Evolutionary conservation across 2,888 invertebrate species (phyloP).

Genomic region (Pachycephus smyrnensis): DNA sequence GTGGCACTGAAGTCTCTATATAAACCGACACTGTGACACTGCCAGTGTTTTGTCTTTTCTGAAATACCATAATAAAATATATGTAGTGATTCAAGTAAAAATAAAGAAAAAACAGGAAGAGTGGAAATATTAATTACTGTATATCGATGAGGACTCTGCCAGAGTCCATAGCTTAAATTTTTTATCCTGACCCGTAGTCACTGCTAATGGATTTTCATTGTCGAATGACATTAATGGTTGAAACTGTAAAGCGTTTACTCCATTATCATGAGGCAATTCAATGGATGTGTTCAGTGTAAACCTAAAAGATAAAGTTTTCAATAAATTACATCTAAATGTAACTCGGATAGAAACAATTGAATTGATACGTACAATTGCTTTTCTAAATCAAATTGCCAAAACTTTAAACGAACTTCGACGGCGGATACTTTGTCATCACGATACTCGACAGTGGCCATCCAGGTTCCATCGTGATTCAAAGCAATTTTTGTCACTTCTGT

Average conservation of each 20-base stretch:
- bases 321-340: slow-evolving; percentile 3
- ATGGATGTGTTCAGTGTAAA: slow-evolving; percentile 79
- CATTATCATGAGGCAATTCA: slow-evolving; percentile 78
- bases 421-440: slow-evolving; percentile 72
- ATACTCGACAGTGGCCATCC: slow-evolving; percentile 81
- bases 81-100: not conserved
- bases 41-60: slow-evolving; percentile 75
- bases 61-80: slow-evolving; percentile 38
- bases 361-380: slow-evolving; percentile 71
- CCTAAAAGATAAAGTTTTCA: slow-evolving; percentile 63
- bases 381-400: slow-evolving; percentile 76
- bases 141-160: slow-evolving; percentile 70
- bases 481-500: slow-evolving; percentile 77
- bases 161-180: slow-evolving; percentile 80
- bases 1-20: slow-evolving; percentile 73
- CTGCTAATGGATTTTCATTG: slow-evolving; percentile 69
- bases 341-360: not conserved
- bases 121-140: slow-evolving; percentile 64
- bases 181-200: slow-evolving; percentile 77
- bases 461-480: slow-evolving; percentile 74
- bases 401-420: slow-evolving; percentile 78
- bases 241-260: slow-evolving; percentile 73
- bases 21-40: slow-evolving; percentile 73
- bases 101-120: not conserved
- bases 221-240: slow-evolving; percentile 67